Conservation (phyloP, 2,113 vertebrate genomes). For the Callorhinus ursinus region DNA sequence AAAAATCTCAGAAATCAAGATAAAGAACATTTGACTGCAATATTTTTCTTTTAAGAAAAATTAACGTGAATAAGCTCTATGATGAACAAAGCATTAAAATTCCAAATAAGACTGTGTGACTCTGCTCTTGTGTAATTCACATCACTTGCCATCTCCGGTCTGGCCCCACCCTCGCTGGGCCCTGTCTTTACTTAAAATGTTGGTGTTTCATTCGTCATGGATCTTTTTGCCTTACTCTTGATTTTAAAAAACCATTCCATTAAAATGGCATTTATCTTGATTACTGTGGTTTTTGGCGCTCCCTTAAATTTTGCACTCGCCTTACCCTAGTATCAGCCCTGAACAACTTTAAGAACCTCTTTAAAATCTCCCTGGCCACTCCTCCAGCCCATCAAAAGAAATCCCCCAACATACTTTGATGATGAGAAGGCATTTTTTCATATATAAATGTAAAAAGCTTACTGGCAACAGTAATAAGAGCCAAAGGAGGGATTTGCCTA, state of each 20-base stretch:
- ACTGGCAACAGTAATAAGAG: not conserved
- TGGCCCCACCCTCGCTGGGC: not conserved
- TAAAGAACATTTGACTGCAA: not conserved
- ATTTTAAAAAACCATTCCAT: not conserved
- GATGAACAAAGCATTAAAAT: not conserved
- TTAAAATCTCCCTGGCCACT: not conserved
- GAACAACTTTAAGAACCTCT: not conserved
- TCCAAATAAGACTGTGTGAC: not conserved
- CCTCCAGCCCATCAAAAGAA: not conserved
- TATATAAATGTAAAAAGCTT: slow-evolving; percentile 3
- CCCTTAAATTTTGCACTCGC: not conserved
- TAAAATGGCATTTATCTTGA: not conserved
- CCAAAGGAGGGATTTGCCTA: not conserved
- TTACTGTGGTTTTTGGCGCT: not conserved
- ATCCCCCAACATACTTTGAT: not conserved
- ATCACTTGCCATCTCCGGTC: not conserved
- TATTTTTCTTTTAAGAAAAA: not conserved
- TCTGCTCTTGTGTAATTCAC: not conserved
- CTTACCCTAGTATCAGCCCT: not conserved
- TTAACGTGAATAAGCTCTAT: not conserved
- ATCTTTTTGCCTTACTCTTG: not conserved
- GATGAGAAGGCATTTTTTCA: not conserved
- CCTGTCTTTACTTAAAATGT: not conserved
- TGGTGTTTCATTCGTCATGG: not conserved
- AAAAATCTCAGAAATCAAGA: not conserved